These are phyloP conservation scores for Fratercula arctica DNA, from an alignment of 2,797 vertebrate genomes.

Conservation along the genomic window DNA sequence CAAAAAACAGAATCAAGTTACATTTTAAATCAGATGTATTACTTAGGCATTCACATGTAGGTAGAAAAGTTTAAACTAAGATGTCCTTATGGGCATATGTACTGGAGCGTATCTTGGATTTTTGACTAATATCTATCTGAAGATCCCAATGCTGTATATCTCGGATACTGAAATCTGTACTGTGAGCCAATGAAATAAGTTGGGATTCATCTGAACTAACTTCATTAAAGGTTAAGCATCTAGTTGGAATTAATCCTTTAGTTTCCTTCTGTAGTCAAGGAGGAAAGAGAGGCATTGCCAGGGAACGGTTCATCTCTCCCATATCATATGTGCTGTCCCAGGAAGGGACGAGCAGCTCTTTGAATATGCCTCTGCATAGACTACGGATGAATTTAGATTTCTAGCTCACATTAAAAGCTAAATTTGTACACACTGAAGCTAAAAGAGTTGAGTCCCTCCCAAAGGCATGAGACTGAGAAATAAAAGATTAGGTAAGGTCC, in stretches of 20 bases:
- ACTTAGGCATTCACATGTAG: background rate
- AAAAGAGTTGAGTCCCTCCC: background rate
- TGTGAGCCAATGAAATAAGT: background rate
- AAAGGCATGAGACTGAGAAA: background rate
- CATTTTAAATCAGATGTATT: background rate
- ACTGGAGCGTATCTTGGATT: background rate
- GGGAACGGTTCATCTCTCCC: background rate
- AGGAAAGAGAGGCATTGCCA: background rate
- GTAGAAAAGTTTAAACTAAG: background rate
- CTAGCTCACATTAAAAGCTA: background rate
- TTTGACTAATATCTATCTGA: background rate
- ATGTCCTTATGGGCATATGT: background rate
- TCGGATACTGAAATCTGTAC: background rate
- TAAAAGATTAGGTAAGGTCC: background rate
- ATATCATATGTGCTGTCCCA: accelerated
- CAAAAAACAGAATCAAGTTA: background rate
- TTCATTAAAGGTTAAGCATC: background rate
- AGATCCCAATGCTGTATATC: background rate
- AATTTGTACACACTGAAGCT: background rate
- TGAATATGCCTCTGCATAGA: background rate
- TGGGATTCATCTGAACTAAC: background rate
- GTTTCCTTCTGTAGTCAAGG: background rate
- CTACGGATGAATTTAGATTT: background rate
- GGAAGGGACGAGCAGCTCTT: background rate
- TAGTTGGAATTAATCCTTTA: background rate